A percentile compares a stretch with the other conserved stretches of the same genome.
These are phyloP conservation scores for Acanthurus leucopareius DNA, from an alignment of 2,797 vertebrate species.

Conservation along the genomic window DNA sequence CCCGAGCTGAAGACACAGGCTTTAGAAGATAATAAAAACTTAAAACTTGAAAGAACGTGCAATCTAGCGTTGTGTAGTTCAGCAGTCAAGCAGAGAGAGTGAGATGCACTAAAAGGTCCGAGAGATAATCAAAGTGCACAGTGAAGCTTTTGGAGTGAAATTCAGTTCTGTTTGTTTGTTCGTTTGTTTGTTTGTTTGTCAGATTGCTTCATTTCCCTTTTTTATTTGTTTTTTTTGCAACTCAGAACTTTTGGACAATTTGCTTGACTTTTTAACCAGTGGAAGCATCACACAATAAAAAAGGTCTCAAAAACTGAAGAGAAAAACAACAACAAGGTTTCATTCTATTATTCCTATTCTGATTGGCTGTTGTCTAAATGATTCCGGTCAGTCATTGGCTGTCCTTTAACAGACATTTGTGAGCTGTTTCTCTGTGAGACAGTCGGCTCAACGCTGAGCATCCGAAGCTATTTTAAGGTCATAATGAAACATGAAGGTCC, in stretches of 20 bases:
- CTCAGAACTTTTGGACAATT: constrained; percentile 42
- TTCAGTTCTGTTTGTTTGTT: neutral
- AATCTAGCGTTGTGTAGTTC: constrained; percentile 84
- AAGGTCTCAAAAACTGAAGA: constrained; percentile 54
- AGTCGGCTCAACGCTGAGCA: neutral
- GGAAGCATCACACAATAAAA: constrained; percentile 74
- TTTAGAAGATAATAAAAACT: constrained; percentile 68
- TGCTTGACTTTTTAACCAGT: constrained; percentile 78
- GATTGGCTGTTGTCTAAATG: constrained; percentile 43
- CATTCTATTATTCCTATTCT: constrained; percentile 46
- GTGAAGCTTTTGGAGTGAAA: constrained; percentile 57
- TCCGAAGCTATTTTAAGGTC: constrained; percentile 14
- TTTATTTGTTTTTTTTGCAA: constrained; percentile 12
- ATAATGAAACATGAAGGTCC: constrained; percentile 7
- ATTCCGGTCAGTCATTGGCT: constrained; percentile 18
- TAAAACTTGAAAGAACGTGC: constrained; percentile 86
- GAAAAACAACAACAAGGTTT: constrained; percentile 48
- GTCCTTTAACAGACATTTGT: neutral
- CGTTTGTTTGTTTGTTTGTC: constrained; percentile 14
- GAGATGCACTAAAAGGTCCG: constrained; percentile 47
- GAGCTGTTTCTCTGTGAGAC: neutral
- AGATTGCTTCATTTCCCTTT: constrained; percentile 8
- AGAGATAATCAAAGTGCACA: constrained; percentile 75
- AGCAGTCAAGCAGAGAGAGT: constrained; percentile 27
- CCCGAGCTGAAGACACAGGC: constrained; percentile 64